Base-by-base conservation (phyloP, 2,888 invertebrate species). In the Leptopilina syphax region DNA sequence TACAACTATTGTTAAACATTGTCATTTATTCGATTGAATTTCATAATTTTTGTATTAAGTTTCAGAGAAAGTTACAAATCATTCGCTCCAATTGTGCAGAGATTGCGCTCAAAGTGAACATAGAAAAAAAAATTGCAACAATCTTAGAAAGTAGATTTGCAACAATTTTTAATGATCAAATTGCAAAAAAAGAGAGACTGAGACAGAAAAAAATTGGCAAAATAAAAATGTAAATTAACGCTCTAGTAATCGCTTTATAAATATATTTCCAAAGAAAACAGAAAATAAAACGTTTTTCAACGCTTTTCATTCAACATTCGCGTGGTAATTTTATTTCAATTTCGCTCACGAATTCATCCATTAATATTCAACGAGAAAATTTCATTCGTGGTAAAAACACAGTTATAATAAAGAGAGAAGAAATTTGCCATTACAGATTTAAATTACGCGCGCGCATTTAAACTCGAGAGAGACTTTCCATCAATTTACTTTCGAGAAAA, bases 71-170 rank as follows among this genome's bases (percentile, higher is more conserved):
- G 27, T 70, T 70, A 8, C 44, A 13, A 13, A 54, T 54, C 27
- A 50, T 70, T 70, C n/a, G 70, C 54, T 50, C 54, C 54, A 54
- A 70, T 27, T 70, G 50, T 70, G 50, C 54, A 8, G 8, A 13
- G 24, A 54, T 50, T 70, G 54, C 12, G 12, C 50, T 10, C 50
- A 12, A 50, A 50, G 50, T 10, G 9, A 50, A 10, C 50, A 18
- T 8, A 50, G 18, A 12, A 18, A 24, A 50, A 54, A 54, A 54
- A 70, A 47, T 70, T 27, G 50, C 63, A 63, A 54, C 47, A 70
- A 27, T 7, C 50, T 70, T 70, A 70, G 70, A 70, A 70, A 70
- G 70, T 70, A 24, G 70, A 50, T 70, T 70, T 54, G 8, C 70
- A 13, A 50, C 27, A 27, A 13, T 50, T 70, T 54, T 70, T 70